A percentile compares a stretch with the other conserved stretches of the same genome.
Conservation (phyloP, 2,888 invertebrate genomes). For the Ectemnius lituratus region DNA sequence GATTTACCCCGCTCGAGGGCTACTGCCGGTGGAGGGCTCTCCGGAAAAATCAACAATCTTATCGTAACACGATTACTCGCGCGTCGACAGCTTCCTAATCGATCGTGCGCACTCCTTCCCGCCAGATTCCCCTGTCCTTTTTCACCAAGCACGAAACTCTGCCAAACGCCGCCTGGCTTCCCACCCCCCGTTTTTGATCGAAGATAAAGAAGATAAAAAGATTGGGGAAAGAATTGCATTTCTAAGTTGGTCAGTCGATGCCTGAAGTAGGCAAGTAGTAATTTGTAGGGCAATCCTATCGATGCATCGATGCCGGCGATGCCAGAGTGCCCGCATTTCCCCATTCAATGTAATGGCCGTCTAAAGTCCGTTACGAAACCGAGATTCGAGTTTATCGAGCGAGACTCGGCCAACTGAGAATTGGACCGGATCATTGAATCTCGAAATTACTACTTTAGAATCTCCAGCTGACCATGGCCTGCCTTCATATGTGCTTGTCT, state of each 20-base stretch:
- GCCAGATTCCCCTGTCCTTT: slow-evolving; percentile 5
- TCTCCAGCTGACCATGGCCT: no score
- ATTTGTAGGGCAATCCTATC: slow-evolving; percentile 29
- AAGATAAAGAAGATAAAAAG: slow-evolving; percentile 8
- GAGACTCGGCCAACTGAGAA: background rate
- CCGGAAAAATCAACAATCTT: slow-evolving; percentile 7
- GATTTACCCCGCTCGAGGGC: slow-evolving; percentile 4
- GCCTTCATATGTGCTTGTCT: no score
- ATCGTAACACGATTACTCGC: background rate
- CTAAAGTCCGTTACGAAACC: no score
- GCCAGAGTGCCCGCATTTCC: background rate
- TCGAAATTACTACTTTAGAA: background rate
- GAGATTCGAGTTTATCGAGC: no score
- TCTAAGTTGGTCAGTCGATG: no score
- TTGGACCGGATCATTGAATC: background rate
- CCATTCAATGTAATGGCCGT: background rate
- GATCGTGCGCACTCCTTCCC: background rate
- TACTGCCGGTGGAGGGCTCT: background rate
- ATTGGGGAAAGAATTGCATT: background rate
- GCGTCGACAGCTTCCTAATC: slow-evolving; percentile 4
- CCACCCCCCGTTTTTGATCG: slow-evolving; percentile 7
- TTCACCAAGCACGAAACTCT: background rate
- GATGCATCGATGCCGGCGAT: background rate
- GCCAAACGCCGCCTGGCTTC: background rate
- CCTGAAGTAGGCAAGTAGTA: background rate